A percentile compares a stretch with the other conserved stretches of the same genome.
phyloP scores from a whole-genome alignment of 2,113 vertebrate species.

The Oreocharis arfaki region DNA sequence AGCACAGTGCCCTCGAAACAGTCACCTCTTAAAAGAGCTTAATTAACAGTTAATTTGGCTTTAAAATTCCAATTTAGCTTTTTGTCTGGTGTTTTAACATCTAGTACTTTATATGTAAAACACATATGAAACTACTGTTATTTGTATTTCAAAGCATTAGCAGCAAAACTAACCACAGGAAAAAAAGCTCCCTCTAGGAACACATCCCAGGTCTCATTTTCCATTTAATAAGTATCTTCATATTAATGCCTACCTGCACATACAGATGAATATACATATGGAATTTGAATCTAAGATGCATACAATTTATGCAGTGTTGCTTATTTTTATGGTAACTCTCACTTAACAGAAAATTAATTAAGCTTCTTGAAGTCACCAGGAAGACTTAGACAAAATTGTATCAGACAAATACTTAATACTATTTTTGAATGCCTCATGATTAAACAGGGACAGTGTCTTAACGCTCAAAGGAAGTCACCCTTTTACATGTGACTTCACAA shows the following conservation, averaged over 20 bases:
- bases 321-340: not conserved
- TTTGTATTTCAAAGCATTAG: not conserved
- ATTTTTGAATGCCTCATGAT: not conserved
- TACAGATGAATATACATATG: not conserved
- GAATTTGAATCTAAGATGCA: not conserved
- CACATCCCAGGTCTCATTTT: not conserved
- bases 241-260: not conserved
- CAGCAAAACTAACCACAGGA: not conserved
- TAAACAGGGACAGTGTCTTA: not conserved
- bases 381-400: not conserved
- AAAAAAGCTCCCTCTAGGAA: not conserved
- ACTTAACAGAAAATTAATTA: not conserved
- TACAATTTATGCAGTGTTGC: not conserved
- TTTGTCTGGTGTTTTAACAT: not conserved
- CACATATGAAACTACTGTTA: not conserved
- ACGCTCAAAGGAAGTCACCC: not conserved
- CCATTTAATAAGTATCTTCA: not conserved
- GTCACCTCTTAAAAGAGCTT: not conserved
- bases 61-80: not conserved
- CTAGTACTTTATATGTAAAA: not conserved
- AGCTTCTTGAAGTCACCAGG: not conserved
- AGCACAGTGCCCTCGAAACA: not conserved
- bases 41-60: not conserved
- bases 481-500: not conserved
- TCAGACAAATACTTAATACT: not conserved